Percentiles rank a stretch among this genome's conserved stretches.
Evolutionary conservation across 2,888 invertebrate species (phyloP).

Genomic region (Steinernema carpocapsae): DNA sequence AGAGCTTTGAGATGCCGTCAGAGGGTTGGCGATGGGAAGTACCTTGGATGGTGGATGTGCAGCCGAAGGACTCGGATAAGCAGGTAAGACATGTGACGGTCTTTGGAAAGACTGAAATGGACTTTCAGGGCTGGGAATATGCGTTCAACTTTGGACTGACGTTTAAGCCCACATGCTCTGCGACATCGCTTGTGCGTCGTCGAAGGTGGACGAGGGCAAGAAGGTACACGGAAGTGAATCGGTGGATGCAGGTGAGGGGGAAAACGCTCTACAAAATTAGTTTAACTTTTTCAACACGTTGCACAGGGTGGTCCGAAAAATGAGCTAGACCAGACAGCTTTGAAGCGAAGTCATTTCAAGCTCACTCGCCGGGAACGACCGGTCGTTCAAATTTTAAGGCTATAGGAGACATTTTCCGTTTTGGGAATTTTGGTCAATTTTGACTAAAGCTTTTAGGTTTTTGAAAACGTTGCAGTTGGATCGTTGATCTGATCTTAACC

Average conservation of each 20-base stretch:
- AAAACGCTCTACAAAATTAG: too few relatives aligned
- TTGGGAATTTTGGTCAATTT: too few relatives aligned
- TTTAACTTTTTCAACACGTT: too few relatives aligned
- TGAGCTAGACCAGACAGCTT: too few relatives aligned
- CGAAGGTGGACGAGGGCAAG: slow-evolving; percentile 12
- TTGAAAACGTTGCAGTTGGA: too few relatives aligned
- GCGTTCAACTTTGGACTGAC: slow-evolving; percentile 22
- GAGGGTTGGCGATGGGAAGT: slow-evolving; percentile 30
- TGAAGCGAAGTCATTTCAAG: too few relatives aligned
- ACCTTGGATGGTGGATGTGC: slow-evolving; percentile 13
- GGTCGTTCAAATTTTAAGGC: too few relatives aligned
- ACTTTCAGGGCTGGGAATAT: slow-evolving; percentile 24
- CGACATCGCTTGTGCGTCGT: slow-evolving; percentile 1
- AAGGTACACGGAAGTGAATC: slow-evolving; percentile 15
- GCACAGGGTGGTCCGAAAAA: too few relatives aligned
- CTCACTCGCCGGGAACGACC: too few relatives aligned
- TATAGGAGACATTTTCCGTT: too few relatives aligned
- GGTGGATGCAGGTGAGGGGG: slow-evolving; percentile 23
- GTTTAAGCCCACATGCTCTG: neutral
- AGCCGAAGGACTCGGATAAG: slow-evolving; percentile 1
- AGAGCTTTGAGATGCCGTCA: slow-evolving; percentile 19
- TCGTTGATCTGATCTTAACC: too few relatives aligned
- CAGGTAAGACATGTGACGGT: neutral
- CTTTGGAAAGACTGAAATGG: neutral
- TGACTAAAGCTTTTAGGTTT: too few relatives aligned